Conservation (phyloP, 2,113 vertebrate species). For the Bufo gargarizans region DNA sequence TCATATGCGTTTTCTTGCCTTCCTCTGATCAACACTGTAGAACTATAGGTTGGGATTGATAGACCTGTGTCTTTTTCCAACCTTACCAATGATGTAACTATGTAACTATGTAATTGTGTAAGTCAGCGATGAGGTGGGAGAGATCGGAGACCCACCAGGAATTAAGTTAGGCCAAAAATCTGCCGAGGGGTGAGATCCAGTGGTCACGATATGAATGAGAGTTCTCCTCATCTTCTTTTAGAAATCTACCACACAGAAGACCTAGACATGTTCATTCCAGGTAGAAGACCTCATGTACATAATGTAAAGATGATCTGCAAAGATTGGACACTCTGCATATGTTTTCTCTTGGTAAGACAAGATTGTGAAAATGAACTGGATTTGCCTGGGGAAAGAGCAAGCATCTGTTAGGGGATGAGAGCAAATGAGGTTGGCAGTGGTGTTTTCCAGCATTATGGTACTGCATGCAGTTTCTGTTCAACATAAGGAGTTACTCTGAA, state of each 20-base stretch:
- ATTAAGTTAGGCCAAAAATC: too few species aligned
- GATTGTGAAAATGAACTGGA: neutral
- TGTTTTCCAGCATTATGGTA: neutral
- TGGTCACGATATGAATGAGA: neutral
- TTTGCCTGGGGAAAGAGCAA: slow-evolving; percentile 13
- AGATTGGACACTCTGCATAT: neutral
- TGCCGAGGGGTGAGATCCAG: neutral
- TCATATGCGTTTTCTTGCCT: too few species aligned
- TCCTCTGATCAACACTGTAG: too few species aligned
- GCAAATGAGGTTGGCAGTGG: slow-evolving; percentile 7
- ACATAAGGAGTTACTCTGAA: neutral
- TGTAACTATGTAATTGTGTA: too few species aligned
- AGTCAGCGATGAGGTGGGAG: too few species aligned
- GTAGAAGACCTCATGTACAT: neutral
- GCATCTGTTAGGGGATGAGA: slow-evolving; percentile 1
- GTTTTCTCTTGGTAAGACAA: slow-evolving; percentile 2
- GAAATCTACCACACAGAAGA: neutral
- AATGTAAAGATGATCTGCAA: neutral
- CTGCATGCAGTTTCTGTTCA: neutral
- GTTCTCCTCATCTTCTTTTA: neutral
- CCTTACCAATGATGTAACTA: too few species aligned
- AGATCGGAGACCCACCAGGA: too few species aligned
- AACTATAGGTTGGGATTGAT: too few species aligned
- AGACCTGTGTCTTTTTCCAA: too few species aligned
- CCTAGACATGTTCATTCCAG: neutral